These are phyloP conservation scores for Falco cherrug DNA, from an alignment of 2,797 vertebrate genomes.

Conservation along the genomic window DNA sequence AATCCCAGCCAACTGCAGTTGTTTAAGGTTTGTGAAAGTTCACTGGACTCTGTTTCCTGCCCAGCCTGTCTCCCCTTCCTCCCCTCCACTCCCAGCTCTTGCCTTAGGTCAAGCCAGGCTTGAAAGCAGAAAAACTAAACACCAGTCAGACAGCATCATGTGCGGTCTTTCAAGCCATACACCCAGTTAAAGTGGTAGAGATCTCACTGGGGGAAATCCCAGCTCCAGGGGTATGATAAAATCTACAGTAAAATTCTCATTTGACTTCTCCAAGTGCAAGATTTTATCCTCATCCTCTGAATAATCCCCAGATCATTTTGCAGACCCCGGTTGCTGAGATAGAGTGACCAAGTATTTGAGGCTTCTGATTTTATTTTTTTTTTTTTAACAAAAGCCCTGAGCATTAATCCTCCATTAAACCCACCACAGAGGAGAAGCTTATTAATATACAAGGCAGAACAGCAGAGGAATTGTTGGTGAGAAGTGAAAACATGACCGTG, in stretches of 20 bases:
- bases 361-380: background rate
- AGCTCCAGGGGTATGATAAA: background rate
- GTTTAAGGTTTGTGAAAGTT: slow-evolving; percentile 63
- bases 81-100: background rate
- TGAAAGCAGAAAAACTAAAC: slow-evolving; percentile 50
- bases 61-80: slow-evolving; percentile 41
- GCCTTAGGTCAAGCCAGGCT: background rate
- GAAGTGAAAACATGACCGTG: background rate
- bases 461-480: background rate
- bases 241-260: background rate
- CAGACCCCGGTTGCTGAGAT: background rate
- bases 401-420: background rate
- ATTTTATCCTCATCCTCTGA: background rate
- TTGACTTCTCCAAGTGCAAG: background rate
- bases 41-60: slow-evolving; percentile 59
- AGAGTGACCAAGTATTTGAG: background rate
- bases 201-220: background rate
- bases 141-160: background rate
- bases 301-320: background rate
- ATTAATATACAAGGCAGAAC: background rate
- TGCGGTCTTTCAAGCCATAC: slow-evolving; percentile 18
- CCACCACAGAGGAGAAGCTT: background rate
- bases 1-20: slow-evolving; percentile 45
- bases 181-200: background rate
- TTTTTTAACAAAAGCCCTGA: background rate